Evolutionary conservation across 2,888 invertebrate genomes (phyloP).

Genomic region (Poecilus cupreus): DNA sequence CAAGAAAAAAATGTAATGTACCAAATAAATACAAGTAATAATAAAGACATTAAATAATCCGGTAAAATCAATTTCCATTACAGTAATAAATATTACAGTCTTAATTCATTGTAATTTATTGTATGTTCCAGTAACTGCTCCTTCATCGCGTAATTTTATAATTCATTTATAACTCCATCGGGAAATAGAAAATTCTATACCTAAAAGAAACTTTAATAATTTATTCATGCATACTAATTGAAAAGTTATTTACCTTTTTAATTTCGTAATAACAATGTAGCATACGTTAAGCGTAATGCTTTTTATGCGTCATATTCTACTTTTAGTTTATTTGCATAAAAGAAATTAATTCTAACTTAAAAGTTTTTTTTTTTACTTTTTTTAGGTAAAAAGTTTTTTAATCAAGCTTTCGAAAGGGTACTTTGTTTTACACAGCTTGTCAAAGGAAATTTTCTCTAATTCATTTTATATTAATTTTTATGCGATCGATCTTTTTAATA

Average conservation of each 20-base stretch:
- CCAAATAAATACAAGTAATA: too few species aligned
- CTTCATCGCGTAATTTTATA: not conserved
- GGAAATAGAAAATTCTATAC: not conserved
- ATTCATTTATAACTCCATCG: not conserved
- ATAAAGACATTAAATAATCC: too few species aligned
- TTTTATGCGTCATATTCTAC: constrained; percentile 15
- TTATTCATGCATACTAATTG: constrained; percentile 15
- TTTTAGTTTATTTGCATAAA: constrained; percentile 58
- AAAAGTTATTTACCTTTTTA: constrained; percentile 1
- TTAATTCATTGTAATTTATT: not conserved
- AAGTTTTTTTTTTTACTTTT: constrained; percentile 38
- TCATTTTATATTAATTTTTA: constrained; percentile 54
- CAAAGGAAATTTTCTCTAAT: constrained; percentile 55
- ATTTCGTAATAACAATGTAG: not conserved
- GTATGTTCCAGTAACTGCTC: not conserved
- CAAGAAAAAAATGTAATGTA: too few species aligned
- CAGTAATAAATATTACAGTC: not conserved
- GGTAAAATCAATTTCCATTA: too few species aligned
- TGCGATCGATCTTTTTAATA: constrained; percentile 53
- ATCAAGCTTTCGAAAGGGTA: constrained; percentile 48
- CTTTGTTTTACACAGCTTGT: constrained; percentile 50
- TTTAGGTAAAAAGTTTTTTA: constrained; percentile 53
- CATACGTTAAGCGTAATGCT: not conserved
- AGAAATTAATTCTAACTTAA: constrained; percentile 56
- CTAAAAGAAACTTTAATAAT: not conserved